Evolutionary conservation across 2,888 invertebrate genomes (phyloP), one percentile per base, ranked within the genome.

Genomic region (Lagria hirta): DNA sequence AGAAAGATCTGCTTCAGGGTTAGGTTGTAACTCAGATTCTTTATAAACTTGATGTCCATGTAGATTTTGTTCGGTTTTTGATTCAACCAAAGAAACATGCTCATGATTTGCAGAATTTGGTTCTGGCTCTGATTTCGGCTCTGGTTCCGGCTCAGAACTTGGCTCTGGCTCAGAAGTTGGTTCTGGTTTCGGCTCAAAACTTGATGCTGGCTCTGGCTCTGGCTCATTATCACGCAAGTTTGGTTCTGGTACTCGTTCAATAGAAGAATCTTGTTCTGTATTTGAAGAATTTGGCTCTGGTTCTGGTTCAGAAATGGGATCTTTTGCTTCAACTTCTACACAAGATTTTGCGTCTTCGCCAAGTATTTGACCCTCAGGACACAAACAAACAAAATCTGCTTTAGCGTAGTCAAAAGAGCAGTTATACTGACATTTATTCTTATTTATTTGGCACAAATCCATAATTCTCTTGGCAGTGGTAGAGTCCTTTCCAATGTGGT

Each of bases 321-420:
- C 5, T 32, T 27, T 16, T 11, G 32, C 12, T 21, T 32, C 32
- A 7, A 21, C 14, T 28, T 20, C 20, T 11, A 13, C 7, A 47
- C 80, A 80, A 15, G 60, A 72, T 60, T 74, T 78, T 8, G 66
- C 71, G 55, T 71, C 70, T 7, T 50, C 52, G 62, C 71, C 71
- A 65, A 86, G 63, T 33, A 72, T 57, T 73, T 80, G 61, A 16
- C 78, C 78, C 21, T 70, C 66, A 5, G 80, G 80, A 64, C 88
- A 88, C 2, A 69, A 73, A 63, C 88, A 89, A 16, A 68, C 69
- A 61, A 88, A 87, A 30, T 80, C 76, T 40, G 83, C 75, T 3
- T 28, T 14, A 55, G 80, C 68, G 58, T 82, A 81, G 64, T 86
- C 80, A 59, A 84, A 88, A 35, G 73, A 70, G 64, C 88, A 89